Conservation (phyloP, 2,888 invertebrate species). For the Tachina fera region DNA sequence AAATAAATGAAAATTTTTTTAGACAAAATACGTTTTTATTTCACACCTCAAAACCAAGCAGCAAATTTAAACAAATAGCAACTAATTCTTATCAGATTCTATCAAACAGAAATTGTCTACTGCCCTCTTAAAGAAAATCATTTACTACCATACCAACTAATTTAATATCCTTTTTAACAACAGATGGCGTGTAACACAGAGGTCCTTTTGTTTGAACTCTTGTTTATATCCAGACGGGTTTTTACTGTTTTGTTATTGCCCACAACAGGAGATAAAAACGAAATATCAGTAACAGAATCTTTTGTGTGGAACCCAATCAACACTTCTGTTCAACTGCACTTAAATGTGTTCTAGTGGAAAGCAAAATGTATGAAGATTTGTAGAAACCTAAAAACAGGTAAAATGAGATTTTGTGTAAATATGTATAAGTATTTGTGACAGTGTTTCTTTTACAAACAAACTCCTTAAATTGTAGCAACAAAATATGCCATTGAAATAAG, state of each 20-base stretch:
- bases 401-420: background rate
- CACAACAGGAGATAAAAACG: background rate
- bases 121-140: conserved; percentile 36
- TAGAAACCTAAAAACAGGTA: conserved; percentile 22
- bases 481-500: conserved; percentile 6
- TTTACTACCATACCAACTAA: conserved; percentile 32
- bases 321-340: conserved; percentile 76
- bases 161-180: conserved; percentile 63
- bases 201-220: background rate
- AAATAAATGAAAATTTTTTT: conserved; percentile 4
- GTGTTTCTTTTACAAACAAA: background rate
- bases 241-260: background rate
- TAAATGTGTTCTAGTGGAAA: conserved; percentile 71
- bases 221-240: background rate
- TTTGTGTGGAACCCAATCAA: conserved; percentile 64
- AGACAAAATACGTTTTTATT: conserved; percentile 32
- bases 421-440: background rate
- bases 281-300: conserved; percentile 51
- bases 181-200: conserved; percentile 65
- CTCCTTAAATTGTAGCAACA: conserved; percentile 68
- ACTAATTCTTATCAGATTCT: conserved; percentile 49
- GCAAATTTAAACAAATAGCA: background rate
- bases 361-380: background rate
- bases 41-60: conserved; percentile 6
- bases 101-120: conserved; percentile 7